Evolutionary conservation across 64 coral and sea anemone genomes (phyloP).

Genomic region (Hydrozoanthus tunicans): DNA sequence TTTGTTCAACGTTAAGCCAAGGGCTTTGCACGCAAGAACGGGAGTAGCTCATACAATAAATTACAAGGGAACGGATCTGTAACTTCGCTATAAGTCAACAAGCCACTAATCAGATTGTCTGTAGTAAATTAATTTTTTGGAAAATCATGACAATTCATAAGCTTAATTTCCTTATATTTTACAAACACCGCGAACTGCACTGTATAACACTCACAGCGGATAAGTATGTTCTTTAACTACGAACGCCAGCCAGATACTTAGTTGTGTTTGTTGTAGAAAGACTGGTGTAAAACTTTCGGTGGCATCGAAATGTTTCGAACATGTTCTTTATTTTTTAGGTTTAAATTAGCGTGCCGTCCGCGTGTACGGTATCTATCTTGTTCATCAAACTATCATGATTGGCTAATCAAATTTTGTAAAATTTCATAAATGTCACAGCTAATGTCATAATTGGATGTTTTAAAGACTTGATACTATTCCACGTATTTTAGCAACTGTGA

Average conservation of each 20-base stretch:
- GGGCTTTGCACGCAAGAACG: not conserved
- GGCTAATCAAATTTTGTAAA: slow-evolving; percentile 22
- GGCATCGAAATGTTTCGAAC: too few species aligned
- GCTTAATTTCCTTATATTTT: not conserved
- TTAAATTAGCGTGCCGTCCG: not conserved
- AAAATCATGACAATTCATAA: slow-evolving; percentile 20
- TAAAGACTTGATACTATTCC: slow-evolving; percentile 2
- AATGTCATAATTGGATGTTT: slow-evolving; percentile 11
- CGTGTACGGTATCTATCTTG: not conserved
- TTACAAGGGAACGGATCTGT: not conserved
- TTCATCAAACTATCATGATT: slow-evolving; percentile 3
- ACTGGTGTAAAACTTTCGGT: too few species aligned
- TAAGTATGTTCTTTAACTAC: not conserved
- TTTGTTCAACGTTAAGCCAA: not conserved
- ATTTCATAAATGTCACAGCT: slow-evolving; percentile 45
- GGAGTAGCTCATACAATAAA: not conserved
- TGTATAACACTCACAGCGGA: not conserved
- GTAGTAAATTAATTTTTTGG: slow-evolving; percentile 22
- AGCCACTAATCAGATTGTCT: slow-evolving; percentile 40
- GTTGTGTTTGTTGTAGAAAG: too few species aligned
- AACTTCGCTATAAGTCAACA: not conserved
- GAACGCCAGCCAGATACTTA: too few species aligned
- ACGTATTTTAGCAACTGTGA: not conserved
- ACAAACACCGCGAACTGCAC: not conserved
- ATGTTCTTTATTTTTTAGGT: not conserved